Base-by-base conservation (phyloP, 2,113 vertebrate species). In the Megatriorchis doriae region DNA sequence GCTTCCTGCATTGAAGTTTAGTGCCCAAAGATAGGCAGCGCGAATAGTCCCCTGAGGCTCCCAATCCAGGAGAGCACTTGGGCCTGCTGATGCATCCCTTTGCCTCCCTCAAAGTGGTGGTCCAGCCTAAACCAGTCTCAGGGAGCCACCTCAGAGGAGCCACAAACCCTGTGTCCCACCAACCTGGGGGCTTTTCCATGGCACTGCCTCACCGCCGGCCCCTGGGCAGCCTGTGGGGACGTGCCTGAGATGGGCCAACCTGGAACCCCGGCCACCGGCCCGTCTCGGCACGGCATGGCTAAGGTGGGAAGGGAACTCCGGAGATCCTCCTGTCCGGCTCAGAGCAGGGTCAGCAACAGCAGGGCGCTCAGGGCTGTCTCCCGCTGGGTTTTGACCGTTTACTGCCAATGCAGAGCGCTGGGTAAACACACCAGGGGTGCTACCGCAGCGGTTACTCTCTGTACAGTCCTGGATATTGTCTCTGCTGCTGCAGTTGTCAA, bases 401-500 rank as follows among this genome's bases (percentile, higher is more conserved):
- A 16, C 36, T 77, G 72, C 40, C 40, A 9, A 48, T 21, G 68
- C 81, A 53, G 32, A 73, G 67, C 21, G 47, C 45, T 81, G 88
- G 52, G 73, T 47, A 73, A 92, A 91, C 81, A 70, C 38, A 29
- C 25, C 47, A 25, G 45, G 63, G 48, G 50, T 74, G 47, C 38
- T 91, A 8, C n/a, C 1, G 0, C 82, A 38, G 79, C 23, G 1
- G 40, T 79, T 58, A 48, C 52, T 86, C 77, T 58, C 85, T 34
- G 15, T 59, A 48, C 47, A 21, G 72, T 58, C 85, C 90, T 95
- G 85, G 83, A 56, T 92, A 82, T 74, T 71, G 62, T 96, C 91
- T 90, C 48, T 81, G 70, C 83, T 93, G 73, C 75, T 90, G 84
- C 68, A 88, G 81, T 29, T 88, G 77, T 81, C 86, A 95, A 36